phyloP scores from a whole-genome alignment of 2,113 vertebrate genomes.

The Camelus bactrianus region DNA sequence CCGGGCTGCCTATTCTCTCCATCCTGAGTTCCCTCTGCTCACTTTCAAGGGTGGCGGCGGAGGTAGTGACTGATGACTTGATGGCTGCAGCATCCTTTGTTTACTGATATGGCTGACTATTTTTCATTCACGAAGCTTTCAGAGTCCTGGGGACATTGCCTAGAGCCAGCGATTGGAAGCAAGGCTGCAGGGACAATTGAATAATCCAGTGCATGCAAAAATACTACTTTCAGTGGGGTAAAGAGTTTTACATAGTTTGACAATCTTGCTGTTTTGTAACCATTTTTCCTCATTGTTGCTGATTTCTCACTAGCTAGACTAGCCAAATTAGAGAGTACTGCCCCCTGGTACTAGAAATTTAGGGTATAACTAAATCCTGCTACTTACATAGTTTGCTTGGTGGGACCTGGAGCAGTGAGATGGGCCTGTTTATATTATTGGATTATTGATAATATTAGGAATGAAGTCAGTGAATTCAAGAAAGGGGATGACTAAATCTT shows the following conservation, averaged over 20 bases:
- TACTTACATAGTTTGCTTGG: background rate
- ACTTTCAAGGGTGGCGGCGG: too few relatives aligned
- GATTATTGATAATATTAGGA: background rate
- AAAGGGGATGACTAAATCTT: background rate
- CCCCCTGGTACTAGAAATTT: background rate
- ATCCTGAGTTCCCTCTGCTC: too few relatives aligned
- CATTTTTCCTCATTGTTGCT: background rate
- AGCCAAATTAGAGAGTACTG: background rate
- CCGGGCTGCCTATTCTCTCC: too few relatives aligned
- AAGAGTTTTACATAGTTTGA: background rate
- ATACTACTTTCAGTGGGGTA: background rate
- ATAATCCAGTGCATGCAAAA: background rate
- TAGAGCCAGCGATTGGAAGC: accelerated
- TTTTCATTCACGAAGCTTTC: background rate
- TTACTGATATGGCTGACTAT: too few relatives aligned
- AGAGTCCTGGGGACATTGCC: background rate
- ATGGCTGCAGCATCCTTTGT: too few relatives aligned
- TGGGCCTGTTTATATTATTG: background rate
- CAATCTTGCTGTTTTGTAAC: background rate
- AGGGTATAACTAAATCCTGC: background rate
- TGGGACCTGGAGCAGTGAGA: background rate
- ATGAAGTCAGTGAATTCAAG: background rate
- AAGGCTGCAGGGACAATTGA: background rate
- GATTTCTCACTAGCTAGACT: background rate
- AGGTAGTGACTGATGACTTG: too few relatives aligned